Percentiles rank a stretch among this genome's conserved stretches.
These are phyloP conservation scores for Clarias magur DNA, from an alignment of 2,113 vertebrate genomes.

Conservation along the genomic window DNA sequence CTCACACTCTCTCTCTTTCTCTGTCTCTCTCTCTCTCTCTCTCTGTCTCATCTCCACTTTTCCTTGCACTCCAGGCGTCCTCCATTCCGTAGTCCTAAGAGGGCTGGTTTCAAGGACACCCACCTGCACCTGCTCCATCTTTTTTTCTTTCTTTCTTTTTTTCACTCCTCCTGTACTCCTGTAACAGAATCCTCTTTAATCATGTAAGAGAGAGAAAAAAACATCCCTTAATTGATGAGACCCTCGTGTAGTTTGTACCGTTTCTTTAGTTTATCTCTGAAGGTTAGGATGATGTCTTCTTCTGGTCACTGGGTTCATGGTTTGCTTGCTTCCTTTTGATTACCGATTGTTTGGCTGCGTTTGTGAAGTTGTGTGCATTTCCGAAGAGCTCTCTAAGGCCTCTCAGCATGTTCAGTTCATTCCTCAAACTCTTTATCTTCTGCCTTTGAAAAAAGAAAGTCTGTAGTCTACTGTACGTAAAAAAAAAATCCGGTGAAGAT, in stretches of 20 bases:
- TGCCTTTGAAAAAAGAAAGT: background rate
- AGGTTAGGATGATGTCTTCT: background rate
- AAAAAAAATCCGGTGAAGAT: background rate
- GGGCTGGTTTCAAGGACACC: conserved; percentile 33
- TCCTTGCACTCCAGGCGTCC: background rate
- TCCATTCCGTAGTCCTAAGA: background rate
- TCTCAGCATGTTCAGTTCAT: conserved; percentile 4
- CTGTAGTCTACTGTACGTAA: background rate
- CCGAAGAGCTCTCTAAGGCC: background rate
- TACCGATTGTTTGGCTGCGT: background rate
- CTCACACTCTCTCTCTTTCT: background rate
- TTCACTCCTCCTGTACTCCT: conserved; percentile 14
- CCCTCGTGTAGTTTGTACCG: background rate
- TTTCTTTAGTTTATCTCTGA: background rate
- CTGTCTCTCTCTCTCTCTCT: background rate
- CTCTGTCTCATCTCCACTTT: background rate
- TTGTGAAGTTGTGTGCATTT: background rate
- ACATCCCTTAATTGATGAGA: background rate
- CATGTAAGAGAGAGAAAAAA: background rate
- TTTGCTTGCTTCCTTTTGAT: background rate
- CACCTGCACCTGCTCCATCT: conserved; percentile 1
- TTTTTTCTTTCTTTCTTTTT: background rate
- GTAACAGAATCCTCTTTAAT: background rate
- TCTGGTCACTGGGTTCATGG: conserved; percentile 1
- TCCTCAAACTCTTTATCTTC: background rate